Evolutionary conservation across 2,888 invertebrate genomes (phyloP).

Genomic region (Cataglyphis albicans): DNA sequence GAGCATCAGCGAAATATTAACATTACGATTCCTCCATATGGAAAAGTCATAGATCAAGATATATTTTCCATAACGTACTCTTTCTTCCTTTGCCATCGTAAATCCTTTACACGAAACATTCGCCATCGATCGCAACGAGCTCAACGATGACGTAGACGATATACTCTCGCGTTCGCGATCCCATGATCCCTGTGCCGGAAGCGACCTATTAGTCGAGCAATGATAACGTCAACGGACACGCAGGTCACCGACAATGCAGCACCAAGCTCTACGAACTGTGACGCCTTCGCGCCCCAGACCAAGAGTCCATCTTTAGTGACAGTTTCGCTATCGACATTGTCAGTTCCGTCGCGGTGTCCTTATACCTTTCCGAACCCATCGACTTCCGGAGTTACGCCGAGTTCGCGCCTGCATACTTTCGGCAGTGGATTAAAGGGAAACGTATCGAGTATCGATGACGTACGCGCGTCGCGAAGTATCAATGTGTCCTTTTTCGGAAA

Average conservation of each 20-base stretch:
- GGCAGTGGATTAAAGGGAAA: not conserved
- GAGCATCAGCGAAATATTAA: not conserved
- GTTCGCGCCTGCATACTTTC: slow-evolving; percentile 18
- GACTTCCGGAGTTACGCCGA: not conserved
- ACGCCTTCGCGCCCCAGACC: slow-evolving; percentile 54
- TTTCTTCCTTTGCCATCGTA: not conserved
- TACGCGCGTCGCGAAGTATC: not conserved
- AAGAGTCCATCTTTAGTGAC: slow-evolving; percentile 31
- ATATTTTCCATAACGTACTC: too few species aligned
- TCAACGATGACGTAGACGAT: slow-evolving; percentile 56
- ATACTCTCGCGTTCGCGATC: slow-evolving; percentile 63
- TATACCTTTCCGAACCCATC: not conserved
- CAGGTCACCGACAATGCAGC: slow-evolving; percentile 76
- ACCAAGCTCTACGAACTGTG: slow-evolving; percentile 65
- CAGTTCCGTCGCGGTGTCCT: not conserved
- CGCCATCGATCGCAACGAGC: slow-evolving; percentile 36
- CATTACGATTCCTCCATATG: not conserved
- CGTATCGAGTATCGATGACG: not conserved
- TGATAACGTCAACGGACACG: slow-evolving; percentile 77
- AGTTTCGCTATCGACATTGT: not conserved
- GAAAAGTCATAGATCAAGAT: not conserved
- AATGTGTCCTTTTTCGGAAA: not conserved
- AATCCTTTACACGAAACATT: not conserved
- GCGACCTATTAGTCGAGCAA: slow-evolving; percentile 77
- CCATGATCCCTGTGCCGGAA: slow-evolving; percentile 81